Evolutionary conservation across 1,140 invertebrate genomes (phyloP).

Genomic region (Agrilus planipennis): DNA sequence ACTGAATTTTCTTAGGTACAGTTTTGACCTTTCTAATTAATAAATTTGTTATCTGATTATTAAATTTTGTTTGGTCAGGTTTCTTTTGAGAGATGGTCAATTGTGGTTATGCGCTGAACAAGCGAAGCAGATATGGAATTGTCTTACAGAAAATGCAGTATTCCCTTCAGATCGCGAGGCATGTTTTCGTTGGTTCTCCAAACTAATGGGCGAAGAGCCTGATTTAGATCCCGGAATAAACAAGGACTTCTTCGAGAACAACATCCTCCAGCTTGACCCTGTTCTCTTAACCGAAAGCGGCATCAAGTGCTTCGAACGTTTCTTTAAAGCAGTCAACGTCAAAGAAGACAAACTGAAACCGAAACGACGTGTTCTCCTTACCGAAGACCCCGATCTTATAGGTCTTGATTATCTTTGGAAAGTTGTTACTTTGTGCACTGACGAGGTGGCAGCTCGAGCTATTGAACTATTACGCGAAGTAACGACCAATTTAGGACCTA

Average conservation of each 20-base stretch:
- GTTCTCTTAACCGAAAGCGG: conserved; percentile 87
- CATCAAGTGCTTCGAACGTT: conserved; percentile 88
- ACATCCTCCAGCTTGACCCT: conserved; percentile 87
- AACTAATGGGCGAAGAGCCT: conserved; percentile 94
- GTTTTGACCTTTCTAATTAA: background rate
- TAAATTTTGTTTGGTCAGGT: conserved; percentile 37
- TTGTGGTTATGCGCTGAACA: conserved; percentile 93
- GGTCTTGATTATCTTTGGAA: conserved; percentile 92
- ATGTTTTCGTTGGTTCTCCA: conserved; percentile 98
- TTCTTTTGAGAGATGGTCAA: conserved; percentile 85
- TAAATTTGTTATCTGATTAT: background rate
- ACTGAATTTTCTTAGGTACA: conserved; percentile 69
- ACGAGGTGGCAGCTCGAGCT: conserved; percentile 84
- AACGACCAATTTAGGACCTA: conserved; percentile 83
- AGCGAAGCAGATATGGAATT: conserved; percentile 95
- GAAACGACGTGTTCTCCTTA: conserved; percentile 68
- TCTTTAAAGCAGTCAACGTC: conserved; percentile 94
- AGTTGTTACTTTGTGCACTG: conserved; percentile 74
- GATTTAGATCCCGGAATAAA: conserved; percentile 95
- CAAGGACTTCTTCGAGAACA: conserved; percentile 92
- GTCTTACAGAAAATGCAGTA: conserved; percentile 85
- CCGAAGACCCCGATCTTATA: conserved; percentile 82
- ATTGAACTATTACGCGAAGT: conserved; percentile 88
- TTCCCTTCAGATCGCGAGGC: conserved; percentile 87
- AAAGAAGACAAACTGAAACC: conserved; percentile 87